Evolutionary conservation across 1,140 invertebrate species (phyloP).

Genomic region (Saxidomus purpurata): DNA sequence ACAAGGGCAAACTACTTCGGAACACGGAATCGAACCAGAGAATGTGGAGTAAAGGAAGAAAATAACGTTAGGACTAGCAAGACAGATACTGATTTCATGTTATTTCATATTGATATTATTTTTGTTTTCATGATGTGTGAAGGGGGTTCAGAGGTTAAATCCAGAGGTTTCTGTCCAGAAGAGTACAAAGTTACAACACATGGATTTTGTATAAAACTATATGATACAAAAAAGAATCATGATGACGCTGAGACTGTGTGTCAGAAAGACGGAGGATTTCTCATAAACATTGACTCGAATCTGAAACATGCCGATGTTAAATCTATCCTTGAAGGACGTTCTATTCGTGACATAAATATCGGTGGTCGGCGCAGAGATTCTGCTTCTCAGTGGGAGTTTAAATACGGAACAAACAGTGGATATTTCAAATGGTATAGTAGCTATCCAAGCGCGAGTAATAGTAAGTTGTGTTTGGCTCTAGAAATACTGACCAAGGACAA

Average conservation of each 20-base stretch:
- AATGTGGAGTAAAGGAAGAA: background rate
- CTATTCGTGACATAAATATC: background rate
- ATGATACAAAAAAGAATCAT: background rate
- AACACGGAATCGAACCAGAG: background rate
- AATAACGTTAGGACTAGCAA: background rate
- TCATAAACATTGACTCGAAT: conserved; percentile 1
- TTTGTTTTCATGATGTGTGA: background rate
- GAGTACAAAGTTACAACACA: background rate
- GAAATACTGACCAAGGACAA: too few species aligned
- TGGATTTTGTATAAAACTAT: conserved; percentile 18
- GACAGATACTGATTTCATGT: background rate
- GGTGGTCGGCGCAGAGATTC: background rate
- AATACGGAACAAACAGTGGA: background rate
- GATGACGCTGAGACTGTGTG: background rate
- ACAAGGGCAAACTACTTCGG: background rate
- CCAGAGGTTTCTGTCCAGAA: background rate
- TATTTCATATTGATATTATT: too few species aligned
- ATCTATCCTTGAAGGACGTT: background rate
- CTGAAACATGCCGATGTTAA: background rate
- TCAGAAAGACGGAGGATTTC: background rate
- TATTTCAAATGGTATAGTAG: background rate
- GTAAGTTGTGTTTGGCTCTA: background rate
- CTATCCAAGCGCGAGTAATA: background rate
- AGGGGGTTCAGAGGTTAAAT: background rate
- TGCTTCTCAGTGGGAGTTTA: background rate